These are phyloP conservation scores for Lasius fuliginosus DNA, from an alignment of 2,888 invertebrate genomes.

Conservation along the genomic window DNA sequence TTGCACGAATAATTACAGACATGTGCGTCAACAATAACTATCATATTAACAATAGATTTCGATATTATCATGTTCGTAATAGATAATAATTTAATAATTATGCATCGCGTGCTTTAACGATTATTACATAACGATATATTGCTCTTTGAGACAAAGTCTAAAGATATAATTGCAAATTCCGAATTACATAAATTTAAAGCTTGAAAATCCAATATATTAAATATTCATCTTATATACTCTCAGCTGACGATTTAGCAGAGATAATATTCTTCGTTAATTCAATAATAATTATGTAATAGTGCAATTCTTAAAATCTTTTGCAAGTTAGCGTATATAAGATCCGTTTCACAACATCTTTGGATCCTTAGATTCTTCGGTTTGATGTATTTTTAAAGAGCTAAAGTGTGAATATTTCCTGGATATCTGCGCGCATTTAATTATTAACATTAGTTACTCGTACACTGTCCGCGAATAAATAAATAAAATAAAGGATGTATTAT, in stretches of 20 bases:
- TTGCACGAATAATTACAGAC: conserved; percentile 53
- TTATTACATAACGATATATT: conserved; percentile 33
- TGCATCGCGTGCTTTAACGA: conserved; percentile 23
- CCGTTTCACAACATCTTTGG: conserved; percentile 1
- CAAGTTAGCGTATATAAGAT: conserved; percentile 15
- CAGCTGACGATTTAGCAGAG: conserved; percentile 47
- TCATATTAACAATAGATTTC: conserved; percentile 35
- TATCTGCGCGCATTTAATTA: conserved; percentile 13
- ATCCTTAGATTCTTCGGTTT: conserved; percentile 8
- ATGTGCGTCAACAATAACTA: conserved; percentile 53
- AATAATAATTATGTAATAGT: conserved; percentile 32
- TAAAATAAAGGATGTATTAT: neutral
- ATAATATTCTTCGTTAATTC: conserved; percentile 37
- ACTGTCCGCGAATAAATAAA: neutral
- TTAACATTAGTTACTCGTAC: neutral
- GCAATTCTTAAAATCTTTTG: conserved; percentile 12
- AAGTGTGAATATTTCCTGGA: conserved; percentile 21
- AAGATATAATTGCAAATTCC: neutral
- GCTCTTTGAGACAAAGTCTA: conserved; percentile 17
- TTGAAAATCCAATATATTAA: conserved; percentile 20
- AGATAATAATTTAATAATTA: conserved; percentile 45
- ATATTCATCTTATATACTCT: conserved; percentile 35
- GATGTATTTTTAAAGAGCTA: conserved; percentile 20
- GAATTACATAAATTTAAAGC: conserved; percentile 35
- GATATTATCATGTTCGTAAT: conserved; percentile 15